These are phyloP conservation scores for Tetramorium bicarinatum DNA, from an alignment of 2,888 invertebrate species.

Conservation along the genomic window DNA sequence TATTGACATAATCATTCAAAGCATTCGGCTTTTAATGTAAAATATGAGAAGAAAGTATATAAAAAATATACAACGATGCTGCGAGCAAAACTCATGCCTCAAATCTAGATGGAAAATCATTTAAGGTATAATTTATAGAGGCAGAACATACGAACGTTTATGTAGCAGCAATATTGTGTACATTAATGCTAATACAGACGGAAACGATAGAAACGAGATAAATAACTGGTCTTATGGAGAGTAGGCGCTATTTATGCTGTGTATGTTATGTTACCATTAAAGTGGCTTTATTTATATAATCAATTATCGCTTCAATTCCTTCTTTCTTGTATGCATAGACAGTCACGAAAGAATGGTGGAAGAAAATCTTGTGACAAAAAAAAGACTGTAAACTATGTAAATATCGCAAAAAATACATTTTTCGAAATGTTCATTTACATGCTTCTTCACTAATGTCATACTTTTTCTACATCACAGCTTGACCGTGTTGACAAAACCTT, in stretches of 20 bases:
- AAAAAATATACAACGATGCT: conserved; percentile 17
- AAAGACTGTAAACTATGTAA: conserved; percentile 51
- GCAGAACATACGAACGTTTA: conserved; percentile 23
- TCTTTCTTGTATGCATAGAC: background rate
- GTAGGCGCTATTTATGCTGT: conserved; percentile 76
- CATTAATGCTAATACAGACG: conserved; percentile 14
- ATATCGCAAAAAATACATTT: conserved; percentile 40
- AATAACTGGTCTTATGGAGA: conserved; percentile 55
- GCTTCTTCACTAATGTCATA: background rate
- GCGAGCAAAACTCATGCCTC: background rate
- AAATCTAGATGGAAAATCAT: conserved; percentile 12
- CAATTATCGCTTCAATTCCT: conserved; percentile 33
- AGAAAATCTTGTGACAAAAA: background rate
- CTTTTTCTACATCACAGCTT: background rate
- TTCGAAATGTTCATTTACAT: conserved; percentile 31
- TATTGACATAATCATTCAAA: conserved; percentile 55
- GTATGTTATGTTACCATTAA: conserved; percentile 82
- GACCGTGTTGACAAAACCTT: background rate
- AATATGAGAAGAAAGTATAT: background rate
- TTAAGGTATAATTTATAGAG: conserved; percentile 29
- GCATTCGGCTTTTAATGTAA: conserved; percentile 6
- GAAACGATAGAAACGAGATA: conserved; percentile 43
- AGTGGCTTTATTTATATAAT: conserved; percentile 81
- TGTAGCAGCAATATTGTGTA: conserved; percentile 57
- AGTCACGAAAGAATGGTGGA: background rate